Percentiles rank a stretch among this genome's conserved stretches.
These are phyloP conservation scores for Heterodera schachtii DNA, from an alignment of 1,140 invertebrate genomes.

Conservation along the genomic window DNA sequence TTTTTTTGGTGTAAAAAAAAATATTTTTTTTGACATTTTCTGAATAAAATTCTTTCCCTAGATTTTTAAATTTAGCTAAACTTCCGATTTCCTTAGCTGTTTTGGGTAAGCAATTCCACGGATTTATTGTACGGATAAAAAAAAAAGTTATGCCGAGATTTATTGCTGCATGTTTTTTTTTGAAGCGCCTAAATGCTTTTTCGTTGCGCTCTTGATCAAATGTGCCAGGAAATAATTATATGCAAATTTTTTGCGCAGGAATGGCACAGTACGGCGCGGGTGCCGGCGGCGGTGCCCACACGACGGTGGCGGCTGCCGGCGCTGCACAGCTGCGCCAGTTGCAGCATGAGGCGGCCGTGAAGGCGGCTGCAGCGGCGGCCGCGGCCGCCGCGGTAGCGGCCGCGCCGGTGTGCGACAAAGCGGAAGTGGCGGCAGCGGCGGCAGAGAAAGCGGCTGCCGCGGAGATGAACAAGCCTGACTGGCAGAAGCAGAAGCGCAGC, in stretches of 20 bases:
- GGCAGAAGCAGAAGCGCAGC: conserved; percentile 41
- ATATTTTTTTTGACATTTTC: too few relatives aligned
- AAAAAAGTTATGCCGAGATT: too few relatives aligned
- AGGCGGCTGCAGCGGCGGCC: conserved; percentile 18
- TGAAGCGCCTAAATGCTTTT: too few relatives aligned
- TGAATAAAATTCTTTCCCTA: too few relatives aligned
- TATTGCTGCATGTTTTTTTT: too few relatives aligned
- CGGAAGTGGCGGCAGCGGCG: not conserved
- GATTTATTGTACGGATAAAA: too few relatives aligned
- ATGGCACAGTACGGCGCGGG: conserved; percentile 18
- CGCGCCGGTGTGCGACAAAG: not conserved
- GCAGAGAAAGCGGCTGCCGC: conserved; percentile 24
- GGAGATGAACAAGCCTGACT: conserved; percentile 24
- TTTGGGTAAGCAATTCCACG: too few relatives aligned
- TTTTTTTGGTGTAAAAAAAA: too few relatives aligned
- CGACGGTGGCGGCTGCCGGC: conserved; percentile 48
- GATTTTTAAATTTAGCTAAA: too few relatives aligned
- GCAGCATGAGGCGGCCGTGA: conserved; percentile 27
- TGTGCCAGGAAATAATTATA: not conserved
- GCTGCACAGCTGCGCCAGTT: conserved; percentile 41
- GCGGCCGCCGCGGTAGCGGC: conserved; percentile 23
- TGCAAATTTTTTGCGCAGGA: conserved; percentile 18
- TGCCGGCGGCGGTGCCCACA: conserved; percentile 19
- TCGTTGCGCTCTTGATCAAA: too few relatives aligned
- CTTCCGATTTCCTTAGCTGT: too few relatives aligned